phyloP scores from a whole-genome alignment of 1,140 invertebrate genomes.

The Drosophila triauraria region DNA sequence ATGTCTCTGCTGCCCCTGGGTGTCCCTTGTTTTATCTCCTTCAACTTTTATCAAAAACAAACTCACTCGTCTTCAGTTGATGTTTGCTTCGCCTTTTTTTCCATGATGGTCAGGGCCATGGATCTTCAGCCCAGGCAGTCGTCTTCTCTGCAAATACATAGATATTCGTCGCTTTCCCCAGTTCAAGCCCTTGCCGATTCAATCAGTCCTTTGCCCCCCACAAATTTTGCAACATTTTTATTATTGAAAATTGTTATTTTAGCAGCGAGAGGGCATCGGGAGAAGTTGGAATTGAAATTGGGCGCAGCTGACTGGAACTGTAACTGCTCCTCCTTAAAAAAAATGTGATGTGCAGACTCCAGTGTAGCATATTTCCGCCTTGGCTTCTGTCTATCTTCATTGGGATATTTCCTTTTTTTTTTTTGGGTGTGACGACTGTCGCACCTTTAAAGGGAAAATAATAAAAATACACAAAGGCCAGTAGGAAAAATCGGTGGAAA shows the following conservation, averaged over 20 bases:
- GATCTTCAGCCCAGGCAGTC: constrained; percentile 7
- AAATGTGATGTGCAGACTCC: constrained; percentile 19
- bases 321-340: constrained; percentile 33
- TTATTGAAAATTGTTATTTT: constrained; percentile 58
- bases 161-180: not conserved
- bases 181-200: constrained; percentile 5
- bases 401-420: constrained; percentile 20
- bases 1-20: not conserved
- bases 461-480: constrained; percentile 13
- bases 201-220: constrained; percentile 8
- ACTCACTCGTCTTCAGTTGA: constrained; percentile 10
- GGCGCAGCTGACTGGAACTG: constrained; percentile 59
- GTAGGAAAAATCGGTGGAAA: constrained; percentile 7
- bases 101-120: constrained; percentile 35
- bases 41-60: not conserved
- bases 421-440: constrained; percentile 61
- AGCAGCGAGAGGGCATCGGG: not conserved
- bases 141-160: not conserved
- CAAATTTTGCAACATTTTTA: constrained; percentile 49
- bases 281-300: constrained; percentile 53
- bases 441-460: constrained; percentile 34
- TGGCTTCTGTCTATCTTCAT: constrained; percentile 52
- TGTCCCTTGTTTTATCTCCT: not conserved
- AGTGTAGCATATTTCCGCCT: constrained; percentile 61
- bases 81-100: constrained; percentile 1